A percentile compares a stretch with the other conserved stretches of the same genome.
phyloP scores from a whole-genome alignment of 2,113 vertebrate species.

The Neodon shergylaensis region DNA sequence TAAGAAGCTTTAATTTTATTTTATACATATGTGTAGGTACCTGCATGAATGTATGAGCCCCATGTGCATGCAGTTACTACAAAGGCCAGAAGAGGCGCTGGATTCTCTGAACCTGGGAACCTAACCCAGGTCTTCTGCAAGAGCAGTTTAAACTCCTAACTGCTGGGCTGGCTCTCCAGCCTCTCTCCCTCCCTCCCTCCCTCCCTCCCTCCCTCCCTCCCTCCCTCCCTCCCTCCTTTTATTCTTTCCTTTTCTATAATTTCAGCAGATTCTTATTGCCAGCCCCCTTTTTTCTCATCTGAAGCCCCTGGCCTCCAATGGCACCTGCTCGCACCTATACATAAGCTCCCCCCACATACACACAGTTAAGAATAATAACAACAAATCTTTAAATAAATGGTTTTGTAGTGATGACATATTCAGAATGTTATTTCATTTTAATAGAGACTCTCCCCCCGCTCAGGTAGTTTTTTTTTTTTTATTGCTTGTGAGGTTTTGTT shows the following conservation, averaged over 20 bases:
- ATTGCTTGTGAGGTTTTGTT: not conserved
- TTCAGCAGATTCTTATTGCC: not conserved
- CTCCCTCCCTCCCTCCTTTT: not conserved
- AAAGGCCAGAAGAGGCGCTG: not conserved
- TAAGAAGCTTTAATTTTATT: not conserved
- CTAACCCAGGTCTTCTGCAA: not conserved
- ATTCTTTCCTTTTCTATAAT: not conserved
- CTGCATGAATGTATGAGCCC: not conserved
- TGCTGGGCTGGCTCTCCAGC: too few species aligned
- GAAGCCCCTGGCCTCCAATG: not conserved
- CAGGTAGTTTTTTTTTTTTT: too few species aligned
- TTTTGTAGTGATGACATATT: not conserved
- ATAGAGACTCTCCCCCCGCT: not conserved
- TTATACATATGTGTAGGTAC: not conserved
- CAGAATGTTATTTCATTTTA: not conserved
- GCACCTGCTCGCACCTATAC: too few species aligned
- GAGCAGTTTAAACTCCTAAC: too few species aligned
- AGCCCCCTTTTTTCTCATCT: not conserved
- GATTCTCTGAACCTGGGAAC: not conserved
- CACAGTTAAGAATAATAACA: not conserved
- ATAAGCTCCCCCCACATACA: not conserved
- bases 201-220: too few species aligned
- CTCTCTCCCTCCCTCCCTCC: not conserved
- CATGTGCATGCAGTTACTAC: not conserved
- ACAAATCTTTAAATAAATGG: not conserved